Percentiles rank a stretch among this genome's conserved stretches.
Conservation (phyloP, 2,888 invertebrate species). For the Melieria omissa region DNA sequence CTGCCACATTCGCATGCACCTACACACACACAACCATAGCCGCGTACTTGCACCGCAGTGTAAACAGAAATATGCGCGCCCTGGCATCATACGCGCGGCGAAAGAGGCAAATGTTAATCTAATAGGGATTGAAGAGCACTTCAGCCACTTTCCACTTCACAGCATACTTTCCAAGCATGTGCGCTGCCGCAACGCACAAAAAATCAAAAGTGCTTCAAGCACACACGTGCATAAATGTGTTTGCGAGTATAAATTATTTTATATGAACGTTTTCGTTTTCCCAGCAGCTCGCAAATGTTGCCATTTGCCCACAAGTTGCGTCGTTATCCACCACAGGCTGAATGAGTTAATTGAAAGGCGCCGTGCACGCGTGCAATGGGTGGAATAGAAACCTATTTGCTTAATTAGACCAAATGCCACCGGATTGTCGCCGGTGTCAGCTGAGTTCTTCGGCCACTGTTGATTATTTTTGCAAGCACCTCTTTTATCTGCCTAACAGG, state of each 20-base stretch:
- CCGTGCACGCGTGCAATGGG: conserved; percentile 2
- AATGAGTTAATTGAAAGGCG: conserved; percentile 40
- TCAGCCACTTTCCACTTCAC: conserved; percentile 22
- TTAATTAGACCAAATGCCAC: no score
- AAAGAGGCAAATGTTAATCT: conserved; percentile 34
- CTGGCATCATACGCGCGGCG: neutral
- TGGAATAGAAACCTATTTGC: neutral
- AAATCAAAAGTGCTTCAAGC: no score
- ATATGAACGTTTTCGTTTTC: conserved; percentile 13
- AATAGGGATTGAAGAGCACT: conserved; percentile 33
- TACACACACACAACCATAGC: neutral
- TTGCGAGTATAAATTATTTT: conserved; percentile 2
- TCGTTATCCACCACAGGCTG: conserved; percentile 25
- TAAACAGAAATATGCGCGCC: neutral
- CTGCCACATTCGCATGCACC: neutral
- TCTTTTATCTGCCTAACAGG: conserved; percentile 40
- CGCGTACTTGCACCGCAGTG: neutral
- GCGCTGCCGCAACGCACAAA: neutral
- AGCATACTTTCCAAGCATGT: conserved; percentile 7
- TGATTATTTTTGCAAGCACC: conserved; percentile 42
- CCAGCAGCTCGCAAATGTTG: neutral
- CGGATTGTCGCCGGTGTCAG: no score
- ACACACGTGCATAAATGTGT: neutral
- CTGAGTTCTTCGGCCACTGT: conserved; percentile 9
- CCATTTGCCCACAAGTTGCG: conserved; percentile 10